phyloP scores from a whole-genome alignment of 2,113 vertebrate species.

The Climacteris rufus region DNA sequence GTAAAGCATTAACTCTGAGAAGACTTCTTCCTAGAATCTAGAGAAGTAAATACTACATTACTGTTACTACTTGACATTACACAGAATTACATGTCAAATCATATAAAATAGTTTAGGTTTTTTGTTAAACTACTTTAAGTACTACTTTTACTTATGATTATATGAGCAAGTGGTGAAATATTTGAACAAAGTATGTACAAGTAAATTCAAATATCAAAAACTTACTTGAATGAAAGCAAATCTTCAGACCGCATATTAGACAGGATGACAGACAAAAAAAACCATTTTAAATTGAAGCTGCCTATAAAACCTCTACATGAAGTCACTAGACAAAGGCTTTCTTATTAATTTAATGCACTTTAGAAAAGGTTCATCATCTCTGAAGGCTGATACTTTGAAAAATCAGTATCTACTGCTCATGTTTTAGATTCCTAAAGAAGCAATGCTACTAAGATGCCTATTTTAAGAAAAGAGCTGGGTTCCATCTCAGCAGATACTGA shows the following conservation, averaged over 20 bases:
- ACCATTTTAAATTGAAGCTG: slow-evolving; percentile 33
- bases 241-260: neutral
- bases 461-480: too few species aligned
- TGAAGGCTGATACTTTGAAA: neutral
- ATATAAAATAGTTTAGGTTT: slow-evolving; percentile 13
- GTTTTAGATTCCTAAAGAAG: neutral
- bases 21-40: neutral
- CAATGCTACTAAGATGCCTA: neutral
- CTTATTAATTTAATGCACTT: slow-evolving; percentile 37
- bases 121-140: neutral
- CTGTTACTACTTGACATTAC: slow-evolving; percentile 16
- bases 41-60: slow-evolving; percentile 7
- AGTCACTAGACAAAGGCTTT: slow-evolving; percentile 18
- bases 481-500: neutral
- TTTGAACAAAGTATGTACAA: slow-evolving; percentile 56
- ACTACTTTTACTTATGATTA: neutral
- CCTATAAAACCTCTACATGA: neutral
- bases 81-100: slow-evolving; percentile 36
- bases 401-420: neutral
- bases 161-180: slow-evolving; percentile 20
- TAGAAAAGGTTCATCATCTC: neutral
- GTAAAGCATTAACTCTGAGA: neutral
- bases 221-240: slow-evolving; percentile 45
- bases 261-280: slow-evolving; percentile 44
- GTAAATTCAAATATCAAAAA: slow-evolving; percentile 46